Evolutionary conservation across 1,140 invertebrate species (phyloP).

Genomic region (Drosophila virilis): DNA sequence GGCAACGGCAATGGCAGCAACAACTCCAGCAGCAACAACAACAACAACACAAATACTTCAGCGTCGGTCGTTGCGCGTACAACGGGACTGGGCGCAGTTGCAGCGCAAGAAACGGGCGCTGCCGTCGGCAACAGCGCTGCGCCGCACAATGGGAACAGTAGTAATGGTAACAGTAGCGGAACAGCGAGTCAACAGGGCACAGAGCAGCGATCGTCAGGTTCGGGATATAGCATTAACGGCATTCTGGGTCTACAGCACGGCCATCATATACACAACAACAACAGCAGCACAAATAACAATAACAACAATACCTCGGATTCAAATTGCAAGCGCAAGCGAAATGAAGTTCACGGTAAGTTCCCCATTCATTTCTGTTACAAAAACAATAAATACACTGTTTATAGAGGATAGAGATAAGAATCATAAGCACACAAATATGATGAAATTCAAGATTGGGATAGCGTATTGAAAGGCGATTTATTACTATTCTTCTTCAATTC

Average conservation of each 20-base stretch:
- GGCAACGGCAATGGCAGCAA: slow-evolving; percentile 36
- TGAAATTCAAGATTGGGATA: too few relatives aligned
- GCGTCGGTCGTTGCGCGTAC: slow-evolving; percentile 88
- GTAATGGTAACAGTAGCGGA: slow-evolving; percentile 32
- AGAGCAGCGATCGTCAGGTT: slow-evolving; percentile 86
- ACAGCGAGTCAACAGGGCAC: slow-evolving; percentile 58
- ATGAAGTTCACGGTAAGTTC: slow-evolving; percentile 87
- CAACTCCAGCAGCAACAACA: slow-evolving; percentile 52
- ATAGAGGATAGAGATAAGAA: too few relatives aligned
- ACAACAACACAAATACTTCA: slow-evolving; percentile 15
- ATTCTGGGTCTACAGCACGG: slow-evolving; percentile 93
- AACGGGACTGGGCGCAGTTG: slow-evolving; percentile 84
- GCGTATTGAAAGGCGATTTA: too few relatives aligned
- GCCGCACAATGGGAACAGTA: slow-evolving; percentile 70
- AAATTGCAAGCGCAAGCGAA: slow-evolving; percentile 88
- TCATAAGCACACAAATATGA: too few relatives aligned
- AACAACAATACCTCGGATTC: slow-evolving; percentile 45
- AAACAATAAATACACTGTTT: too few relatives aligned
- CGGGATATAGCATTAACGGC: slow-evolving; percentile 95
- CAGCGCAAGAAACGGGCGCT: slow-evolving; percentile 86
- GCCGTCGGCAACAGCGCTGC: slow-evolving; percentile 68
- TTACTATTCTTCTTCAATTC: too few relatives aligned
- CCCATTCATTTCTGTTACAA: too few relatives aligned
- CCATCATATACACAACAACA: slow-evolving; percentile 84
- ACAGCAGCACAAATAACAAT: slow-evolving; percentile 87